Evolutionary conservation across 2,797 vertebrate genomes (phyloP).

Genomic region (Allobates femoralis): DNA sequence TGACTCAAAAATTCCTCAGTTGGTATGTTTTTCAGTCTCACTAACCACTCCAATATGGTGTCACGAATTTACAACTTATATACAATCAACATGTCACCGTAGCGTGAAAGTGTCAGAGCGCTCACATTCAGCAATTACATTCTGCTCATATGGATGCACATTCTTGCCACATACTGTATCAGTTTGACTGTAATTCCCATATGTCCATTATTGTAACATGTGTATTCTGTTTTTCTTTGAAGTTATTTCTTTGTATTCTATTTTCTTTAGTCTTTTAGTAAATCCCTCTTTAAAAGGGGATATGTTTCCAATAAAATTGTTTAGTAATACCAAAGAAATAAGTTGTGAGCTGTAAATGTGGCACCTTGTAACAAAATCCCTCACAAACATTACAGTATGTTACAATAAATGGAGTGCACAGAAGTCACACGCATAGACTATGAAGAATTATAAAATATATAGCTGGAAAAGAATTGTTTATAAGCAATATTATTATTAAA

Average conservation of each 20-base stretch:
- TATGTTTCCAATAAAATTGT: slow-evolving; percentile 41
- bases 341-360: slow-evolving; percentile 13
- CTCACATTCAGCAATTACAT: not conserved
- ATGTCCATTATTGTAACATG: slow-evolving; percentile 32
- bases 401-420: slow-evolving; percentile 27
- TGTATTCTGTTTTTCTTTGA: slow-evolving; percentile 31
- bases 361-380: slow-evolving; percentile 29
- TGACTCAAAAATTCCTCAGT: not conserved
- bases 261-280: slow-evolving; percentile 32
- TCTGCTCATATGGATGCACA: slow-evolving; percentile 5
- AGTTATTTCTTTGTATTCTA: slow-evolving; percentile 29
- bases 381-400: not conserved
- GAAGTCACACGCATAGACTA: not conserved
- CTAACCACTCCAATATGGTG: slow-evolving; percentile 37
- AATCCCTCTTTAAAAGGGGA: slow-evolving; percentile 2
- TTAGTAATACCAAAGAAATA: not conserved
- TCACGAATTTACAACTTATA: slow-evolving; percentile 24
- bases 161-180: slow-evolving; percentile 29
- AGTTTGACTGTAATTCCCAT: slow-evolving; percentile 36
- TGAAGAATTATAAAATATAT: not conserved
- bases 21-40: not conserved
- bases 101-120: not conserved
- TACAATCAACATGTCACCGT: slow-evolving; percentile 19
- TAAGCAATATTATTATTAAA: not conserved
- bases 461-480: not conserved